phyloP scores from a whole-genome alignment of 1,140 invertebrate genomes.

The Onthophagus taurus region DNA sequence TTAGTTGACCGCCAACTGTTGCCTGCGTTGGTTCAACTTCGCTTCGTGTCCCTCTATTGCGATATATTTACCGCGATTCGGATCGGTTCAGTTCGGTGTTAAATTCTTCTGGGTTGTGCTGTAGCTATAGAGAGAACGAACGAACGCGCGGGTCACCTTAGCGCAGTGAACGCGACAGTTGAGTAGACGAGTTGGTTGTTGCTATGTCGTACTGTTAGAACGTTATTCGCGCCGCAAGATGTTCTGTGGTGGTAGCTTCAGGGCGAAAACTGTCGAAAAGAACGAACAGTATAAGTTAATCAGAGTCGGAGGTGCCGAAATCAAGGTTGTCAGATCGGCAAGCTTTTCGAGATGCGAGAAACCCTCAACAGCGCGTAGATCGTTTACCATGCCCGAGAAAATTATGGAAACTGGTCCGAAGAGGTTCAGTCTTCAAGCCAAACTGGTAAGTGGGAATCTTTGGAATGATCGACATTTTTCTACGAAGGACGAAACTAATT shows the following conservation, averaged over 20 bases:
- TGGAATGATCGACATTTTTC: too few species aligned
- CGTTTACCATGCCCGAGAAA: background rate
- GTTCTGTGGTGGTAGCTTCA: constrained; percentile 31
- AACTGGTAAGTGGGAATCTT: too few species aligned
- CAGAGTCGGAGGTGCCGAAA: constrained; percentile 18
- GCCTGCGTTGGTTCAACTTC: background rate
- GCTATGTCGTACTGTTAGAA: background rate
- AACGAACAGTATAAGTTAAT: constrained; percentile 27
- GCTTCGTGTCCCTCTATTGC: too few species aligned
- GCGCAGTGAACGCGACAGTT: background rate
- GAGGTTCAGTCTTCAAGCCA: background rate
- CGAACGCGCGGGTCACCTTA: background rate
- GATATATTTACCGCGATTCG: too few species aligned
- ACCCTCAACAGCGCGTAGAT: background rate
- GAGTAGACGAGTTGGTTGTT: background rate
- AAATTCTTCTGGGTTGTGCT: too few species aligned
- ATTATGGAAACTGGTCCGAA: background rate
- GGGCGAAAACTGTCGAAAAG: constrained; percentile 24
- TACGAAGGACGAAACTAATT: too few species aligned
- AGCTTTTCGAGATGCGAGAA: constrained; percentile 17
- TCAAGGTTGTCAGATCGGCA: constrained; percentile 24
- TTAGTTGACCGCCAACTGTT: background rate
- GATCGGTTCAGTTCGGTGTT: too few species aligned
- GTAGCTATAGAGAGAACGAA: background rate
- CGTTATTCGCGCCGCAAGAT: constrained; percentile 7